phyloP scores from a whole-genome alignment of 2,797 vertebrate genomes.

The Pseudopleuronectes americanus region DNA sequence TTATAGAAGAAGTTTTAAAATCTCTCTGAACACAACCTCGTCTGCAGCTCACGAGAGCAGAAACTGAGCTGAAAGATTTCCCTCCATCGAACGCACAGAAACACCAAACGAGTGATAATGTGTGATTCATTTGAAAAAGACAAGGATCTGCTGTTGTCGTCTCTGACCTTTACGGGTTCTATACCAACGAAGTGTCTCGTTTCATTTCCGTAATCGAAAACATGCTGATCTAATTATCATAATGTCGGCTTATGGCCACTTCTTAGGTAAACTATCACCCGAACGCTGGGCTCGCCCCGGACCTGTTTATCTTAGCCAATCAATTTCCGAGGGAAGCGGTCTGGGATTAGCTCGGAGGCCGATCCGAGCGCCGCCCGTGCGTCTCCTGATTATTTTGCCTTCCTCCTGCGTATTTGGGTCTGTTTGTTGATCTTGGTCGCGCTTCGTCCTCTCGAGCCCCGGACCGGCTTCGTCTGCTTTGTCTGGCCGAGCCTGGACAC shows the following conservation, averaged over 20 bases:
- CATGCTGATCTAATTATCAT: constrained; percentile 77
- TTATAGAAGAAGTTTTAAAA: not conserved
- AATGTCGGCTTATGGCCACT: constrained; percentile 59
- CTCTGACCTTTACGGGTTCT: constrained; percentile 26
- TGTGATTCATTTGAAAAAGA: constrained; percentile 41
- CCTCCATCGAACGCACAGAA: not conserved
- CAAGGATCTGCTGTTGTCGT: constrained; percentile 52
- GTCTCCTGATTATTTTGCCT: constrained; percentile 75
- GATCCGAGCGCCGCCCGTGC: constrained; percentile 39
- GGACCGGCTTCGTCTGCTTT: constrained; percentile 55
- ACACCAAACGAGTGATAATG: not conserved
- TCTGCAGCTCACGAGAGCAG: not conserved
- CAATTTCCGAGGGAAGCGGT: constrained; percentile 75
- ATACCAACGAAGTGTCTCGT: constrained; percentile 44
- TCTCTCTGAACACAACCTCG: not conserved
- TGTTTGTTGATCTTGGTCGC: constrained; percentile 77
- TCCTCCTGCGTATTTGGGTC: constrained; percentile 56
- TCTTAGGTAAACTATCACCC: constrained; percentile 64
- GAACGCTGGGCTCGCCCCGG: constrained; percentile 42
- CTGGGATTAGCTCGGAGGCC: constrained; percentile 69
- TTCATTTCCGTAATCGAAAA: constrained; percentile 67
- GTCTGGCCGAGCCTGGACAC: constrained; percentile 64
- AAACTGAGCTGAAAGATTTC: not conserved
- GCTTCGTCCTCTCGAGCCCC: constrained; percentile 54
- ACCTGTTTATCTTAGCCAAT: constrained; percentile 78